These are phyloP conservation scores for Trichoplusia ni DNA, from an alignment of 1,140 invertebrate genomes.

Conservation along the genomic window DNA sequence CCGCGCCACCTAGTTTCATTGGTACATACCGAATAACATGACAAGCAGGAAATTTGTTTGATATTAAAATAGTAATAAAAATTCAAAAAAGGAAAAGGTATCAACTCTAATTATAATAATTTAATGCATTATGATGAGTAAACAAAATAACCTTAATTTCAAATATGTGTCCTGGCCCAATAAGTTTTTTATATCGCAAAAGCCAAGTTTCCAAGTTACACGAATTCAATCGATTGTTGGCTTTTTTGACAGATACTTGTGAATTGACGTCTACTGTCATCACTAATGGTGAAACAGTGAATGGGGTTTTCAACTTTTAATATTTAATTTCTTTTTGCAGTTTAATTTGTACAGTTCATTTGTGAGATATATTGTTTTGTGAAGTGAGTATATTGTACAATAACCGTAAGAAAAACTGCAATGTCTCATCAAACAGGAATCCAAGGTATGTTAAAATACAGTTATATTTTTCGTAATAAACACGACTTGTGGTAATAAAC, in stretches of 20 bases:
- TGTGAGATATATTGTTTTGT: slow-evolving; percentile 9
- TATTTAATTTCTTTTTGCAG: slow-evolving; percentile 20
- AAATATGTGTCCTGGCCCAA: too few relatives aligned
- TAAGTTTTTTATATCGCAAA: too few relatives aligned
- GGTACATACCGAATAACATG: too few relatives aligned
- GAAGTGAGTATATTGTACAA: neutral
- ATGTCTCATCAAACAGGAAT: slow-evolving; percentile 80
- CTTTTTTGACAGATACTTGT: neutral
- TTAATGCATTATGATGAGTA: too few relatives aligned
- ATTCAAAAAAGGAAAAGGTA: too few relatives aligned
- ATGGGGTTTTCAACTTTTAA: neutral
- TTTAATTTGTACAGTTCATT: slow-evolving; percentile 8
- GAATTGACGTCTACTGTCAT: too few relatives aligned
- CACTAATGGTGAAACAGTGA: slow-evolving; percentile 1
- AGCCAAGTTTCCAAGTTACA: neutral
- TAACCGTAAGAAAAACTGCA: slow-evolving; percentile 20
- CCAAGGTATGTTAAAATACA: slow-evolving; percentile 58
- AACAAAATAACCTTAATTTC: too few relatives aligned
- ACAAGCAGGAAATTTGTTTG: too few relatives aligned
- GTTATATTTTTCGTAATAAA: slow-evolving; percentile 22
- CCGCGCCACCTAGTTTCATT: too few relatives aligned
- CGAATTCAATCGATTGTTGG: neutral
- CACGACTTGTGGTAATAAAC: slow-evolving; percentile 15
- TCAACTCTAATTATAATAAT: too few relatives aligned
- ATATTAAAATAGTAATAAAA: too few relatives aligned